Percentiles rank a stretch among this genome's conserved stretches.
Evolutionary conservation across 2,888 invertebrate genomes (phyloP).

Genomic region (Drosophila kanekoi): DNA sequence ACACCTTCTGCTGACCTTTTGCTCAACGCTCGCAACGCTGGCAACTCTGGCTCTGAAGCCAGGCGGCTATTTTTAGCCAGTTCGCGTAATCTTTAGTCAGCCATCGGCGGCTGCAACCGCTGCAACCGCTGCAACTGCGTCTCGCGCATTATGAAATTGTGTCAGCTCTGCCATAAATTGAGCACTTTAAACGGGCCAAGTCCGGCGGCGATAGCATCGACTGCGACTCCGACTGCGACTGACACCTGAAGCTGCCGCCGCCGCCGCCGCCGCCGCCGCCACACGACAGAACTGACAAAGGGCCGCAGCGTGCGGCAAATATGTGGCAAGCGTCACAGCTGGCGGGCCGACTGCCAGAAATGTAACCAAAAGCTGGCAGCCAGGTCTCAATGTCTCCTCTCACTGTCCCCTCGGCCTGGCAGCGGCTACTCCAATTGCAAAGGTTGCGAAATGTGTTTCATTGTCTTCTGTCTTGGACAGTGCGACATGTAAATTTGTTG

Average conservation of each 20-base stretch:
- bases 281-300: constrained; percentile 45
- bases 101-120: constrained; percentile 30
- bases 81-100: constrained; percentile 62
- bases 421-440: constrained; percentile 66
- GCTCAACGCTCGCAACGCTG: constrained; percentile 6
- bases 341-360: constrained; percentile 19
- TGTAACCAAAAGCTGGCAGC: constrained; percentile 58
- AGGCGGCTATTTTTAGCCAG: constrained; percentile 52
- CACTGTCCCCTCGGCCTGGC: constrained; percentile 29
- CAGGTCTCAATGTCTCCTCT: constrained; percentile 30
- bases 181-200: constrained; percentile 62
- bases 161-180: constrained; percentile 76
- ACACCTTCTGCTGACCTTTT: constrained; percentile 56
- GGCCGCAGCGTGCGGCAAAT: constrained; percentile 43
- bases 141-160: constrained; percentile 75
- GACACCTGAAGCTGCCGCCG: constrained; percentile 51
- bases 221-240: constrained; percentile 21
- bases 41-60: constrained; percentile 3
- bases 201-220: constrained; percentile 45
- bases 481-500: constrained; percentile 55
- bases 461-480: constrained; percentile 57
- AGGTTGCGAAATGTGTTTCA: constrained; percentile 67
- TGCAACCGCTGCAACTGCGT: constrained; percentile 29
- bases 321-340: constrained; percentile 37
- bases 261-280: constrained; percentile 37